A percentile compares a stretch with the other conserved stretches of the same genome.
Conservation (phyloP, 2,888 invertebrate species). For the Orchesella flavescens region DNA sequence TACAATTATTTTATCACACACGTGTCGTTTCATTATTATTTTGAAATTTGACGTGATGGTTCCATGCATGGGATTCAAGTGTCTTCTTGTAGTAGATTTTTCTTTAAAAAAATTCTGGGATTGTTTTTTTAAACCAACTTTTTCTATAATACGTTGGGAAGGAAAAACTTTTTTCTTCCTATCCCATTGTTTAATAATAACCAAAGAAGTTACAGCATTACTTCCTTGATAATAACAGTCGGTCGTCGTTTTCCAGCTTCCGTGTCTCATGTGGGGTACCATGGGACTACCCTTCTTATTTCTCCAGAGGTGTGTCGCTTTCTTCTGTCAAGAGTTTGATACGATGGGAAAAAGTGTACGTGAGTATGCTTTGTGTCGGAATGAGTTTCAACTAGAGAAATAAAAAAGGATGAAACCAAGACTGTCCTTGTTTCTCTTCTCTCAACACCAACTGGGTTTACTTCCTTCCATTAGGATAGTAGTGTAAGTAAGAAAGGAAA, state of each 20-base stretch:
- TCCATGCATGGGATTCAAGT: background rate
- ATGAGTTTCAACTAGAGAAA: background rate
- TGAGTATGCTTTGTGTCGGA: background rate
- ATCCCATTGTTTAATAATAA: background rate
- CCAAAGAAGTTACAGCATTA: background rate
- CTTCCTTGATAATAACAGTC: background rate
- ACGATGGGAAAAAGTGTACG: background rate
- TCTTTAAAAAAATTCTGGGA: too few species aligned
- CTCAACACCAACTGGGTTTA: background rate
- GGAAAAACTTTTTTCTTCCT: background rate
- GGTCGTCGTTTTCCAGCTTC: too few species aligned
- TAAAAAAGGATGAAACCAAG: too few species aligned
- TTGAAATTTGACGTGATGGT: background rate
- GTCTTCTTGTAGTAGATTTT: background rate
- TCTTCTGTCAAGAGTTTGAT: too few species aligned
- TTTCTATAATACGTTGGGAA: background rate
- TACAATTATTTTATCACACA: background rate
- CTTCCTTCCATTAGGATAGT: background rate
- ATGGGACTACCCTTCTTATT: too few species aligned
- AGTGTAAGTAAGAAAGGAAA: background rate
- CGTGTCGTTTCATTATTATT: background rate
- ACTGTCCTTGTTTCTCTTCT: background rate
- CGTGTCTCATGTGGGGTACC: too few species aligned
- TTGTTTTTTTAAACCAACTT: background rate
- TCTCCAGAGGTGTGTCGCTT: too few species aligned